Evolutionary conservation across 2,113 vertebrate species (phyloP).

Genomic region (Coptodon bakossiorum): DNA sequence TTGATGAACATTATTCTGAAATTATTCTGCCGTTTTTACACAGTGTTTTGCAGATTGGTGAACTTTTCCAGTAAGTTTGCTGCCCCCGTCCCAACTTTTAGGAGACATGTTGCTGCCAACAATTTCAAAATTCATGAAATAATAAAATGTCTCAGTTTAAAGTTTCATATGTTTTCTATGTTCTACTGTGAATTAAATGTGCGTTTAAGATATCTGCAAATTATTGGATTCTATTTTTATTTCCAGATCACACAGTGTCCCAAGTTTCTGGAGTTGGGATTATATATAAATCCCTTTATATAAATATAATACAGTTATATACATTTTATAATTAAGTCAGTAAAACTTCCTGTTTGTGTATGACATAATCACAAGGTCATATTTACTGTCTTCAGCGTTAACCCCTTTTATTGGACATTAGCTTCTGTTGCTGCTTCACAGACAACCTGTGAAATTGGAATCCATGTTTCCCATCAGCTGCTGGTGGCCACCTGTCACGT

Average conservation of each 20-base stretch:
- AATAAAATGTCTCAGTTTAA: background rate
- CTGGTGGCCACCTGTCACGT: background rate
- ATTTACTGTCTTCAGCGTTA: background rate
- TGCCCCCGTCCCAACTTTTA: background rate
- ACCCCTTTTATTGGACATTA: background rate
- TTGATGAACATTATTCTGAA: background rate
- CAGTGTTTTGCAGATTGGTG: background rate
- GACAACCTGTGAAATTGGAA: slow-evolving; percentile 29
- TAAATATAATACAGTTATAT: background rate
- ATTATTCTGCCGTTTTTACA: background rate
- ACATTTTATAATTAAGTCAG: background rate
- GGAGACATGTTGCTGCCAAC: background rate
- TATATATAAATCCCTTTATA: background rate
- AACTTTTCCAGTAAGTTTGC: background rate
- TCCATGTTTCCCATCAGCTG: slow-evolving; percentile 35
- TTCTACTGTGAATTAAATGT: background rate
- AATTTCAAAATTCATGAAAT: background rate
- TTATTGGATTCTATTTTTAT: background rate
- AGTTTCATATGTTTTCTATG: background rate
- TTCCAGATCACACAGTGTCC: background rate
- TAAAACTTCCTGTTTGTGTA: background rate
- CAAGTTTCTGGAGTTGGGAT: background rate
- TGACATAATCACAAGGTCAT: background rate
- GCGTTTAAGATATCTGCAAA: background rate
- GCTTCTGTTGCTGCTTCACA: background rate